Conservation (phyloP, 2,797 vertebrate species). For the Labroides dimidiatus region DNA sequence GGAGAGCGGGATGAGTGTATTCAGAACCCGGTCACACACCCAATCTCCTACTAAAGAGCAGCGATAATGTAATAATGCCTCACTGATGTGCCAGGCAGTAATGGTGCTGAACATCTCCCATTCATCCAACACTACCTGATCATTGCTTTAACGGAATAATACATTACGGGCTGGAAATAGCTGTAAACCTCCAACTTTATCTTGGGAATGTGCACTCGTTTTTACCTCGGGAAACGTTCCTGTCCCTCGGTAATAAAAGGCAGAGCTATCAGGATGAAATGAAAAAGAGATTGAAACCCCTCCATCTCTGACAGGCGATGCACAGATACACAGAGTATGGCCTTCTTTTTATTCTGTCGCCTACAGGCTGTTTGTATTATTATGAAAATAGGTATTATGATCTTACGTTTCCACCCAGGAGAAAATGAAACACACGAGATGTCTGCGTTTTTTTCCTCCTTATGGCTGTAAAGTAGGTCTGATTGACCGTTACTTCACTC, state of each 20-base stretch:
- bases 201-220: slow-evolving; percentile 83
- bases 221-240: slow-evolving; percentile 82
- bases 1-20: slow-evolving; percentile 95
- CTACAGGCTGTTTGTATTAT: slow-evolving; percentile 76
- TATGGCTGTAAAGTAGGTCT: slow-evolving; percentile 70
- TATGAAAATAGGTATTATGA: slow-evolving; percentile 80
- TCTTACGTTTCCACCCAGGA: slow-evolving; percentile 57
- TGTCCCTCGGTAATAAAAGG: slow-evolving; percentile 80
- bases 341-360: slow-evolving; percentile 69
- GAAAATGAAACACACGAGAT: slow-evolving; percentile 58
- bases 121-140: slow-evolving; percentile 96
- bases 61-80: slow-evolving; percentile 96
- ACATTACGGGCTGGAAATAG: slow-evolving; percentile 89
- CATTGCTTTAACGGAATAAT: slow-evolving; percentile 92
- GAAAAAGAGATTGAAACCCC: slow-evolving; percentile 85
- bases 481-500: slow-evolving; percentile 75
- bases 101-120: slow-evolving; percentile 96
- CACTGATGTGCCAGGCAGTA: slow-evolving; percentile 94
- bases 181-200: slow-evolving; percentile 87
- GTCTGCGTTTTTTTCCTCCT: slow-evolving; percentile 17
- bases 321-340: slow-evolving; percentile 62
- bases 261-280: slow-evolving; percentile 83
- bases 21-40: slow-evolving; percentile 95
- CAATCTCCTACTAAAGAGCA: slow-evolving; percentile 97
- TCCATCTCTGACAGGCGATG: slow-evolving; percentile 76